Evolutionary conservation across 2,888 invertebrate species (phyloP).

Genomic region (Chrysina gloriosa): DNA sequence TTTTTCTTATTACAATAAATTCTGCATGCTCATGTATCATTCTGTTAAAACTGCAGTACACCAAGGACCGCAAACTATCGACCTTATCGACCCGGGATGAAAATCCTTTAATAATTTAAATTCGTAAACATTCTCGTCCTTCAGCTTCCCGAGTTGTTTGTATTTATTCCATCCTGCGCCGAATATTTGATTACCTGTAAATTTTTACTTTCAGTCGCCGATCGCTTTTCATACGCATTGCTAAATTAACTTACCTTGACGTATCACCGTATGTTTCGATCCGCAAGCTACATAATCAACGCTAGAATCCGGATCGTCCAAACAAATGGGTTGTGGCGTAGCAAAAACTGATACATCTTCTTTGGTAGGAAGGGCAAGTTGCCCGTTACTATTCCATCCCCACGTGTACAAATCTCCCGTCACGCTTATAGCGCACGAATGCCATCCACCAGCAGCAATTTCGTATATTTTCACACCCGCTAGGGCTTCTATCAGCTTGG

Average conservation of each 20-base stretch:
- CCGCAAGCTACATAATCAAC: constrained; percentile 77
- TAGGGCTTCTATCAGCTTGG: constrained; percentile 77
- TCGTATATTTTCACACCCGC: constrained; percentile 78
- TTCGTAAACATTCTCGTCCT: constrained; percentile 56
- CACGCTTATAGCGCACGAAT: constrained; percentile 81
- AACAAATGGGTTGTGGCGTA: constrained; percentile 67
- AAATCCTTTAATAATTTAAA: constrained; percentile 56
- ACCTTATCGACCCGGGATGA: constrained; percentile 48
- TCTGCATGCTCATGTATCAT: constrained; percentile 45
- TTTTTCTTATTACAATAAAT: background rate
- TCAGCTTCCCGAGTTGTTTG: constrained; percentile 76
- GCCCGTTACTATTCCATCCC: constrained; percentile 93
- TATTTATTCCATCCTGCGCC: constrained; percentile 86
- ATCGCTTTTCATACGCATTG: no score
- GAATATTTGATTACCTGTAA: constrained; percentile 73
- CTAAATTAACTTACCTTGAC: constrained; percentile 73
- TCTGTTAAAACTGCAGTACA: constrained; percentile 58
- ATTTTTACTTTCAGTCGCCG: no score
- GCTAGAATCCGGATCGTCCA: constrained; percentile 59
- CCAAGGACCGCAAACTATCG: constrained; percentile 67
- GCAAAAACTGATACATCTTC: constrained; percentile 65
- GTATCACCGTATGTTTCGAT: constrained; percentile 77
- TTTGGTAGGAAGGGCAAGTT: constrained; percentile 75
- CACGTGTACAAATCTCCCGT: constrained; percentile 88
- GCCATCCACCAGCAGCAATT: constrained; percentile 89